Conservation (phyloP, 2,797 vertebrate species). For the Semaprochilodus insignis region DNA sequence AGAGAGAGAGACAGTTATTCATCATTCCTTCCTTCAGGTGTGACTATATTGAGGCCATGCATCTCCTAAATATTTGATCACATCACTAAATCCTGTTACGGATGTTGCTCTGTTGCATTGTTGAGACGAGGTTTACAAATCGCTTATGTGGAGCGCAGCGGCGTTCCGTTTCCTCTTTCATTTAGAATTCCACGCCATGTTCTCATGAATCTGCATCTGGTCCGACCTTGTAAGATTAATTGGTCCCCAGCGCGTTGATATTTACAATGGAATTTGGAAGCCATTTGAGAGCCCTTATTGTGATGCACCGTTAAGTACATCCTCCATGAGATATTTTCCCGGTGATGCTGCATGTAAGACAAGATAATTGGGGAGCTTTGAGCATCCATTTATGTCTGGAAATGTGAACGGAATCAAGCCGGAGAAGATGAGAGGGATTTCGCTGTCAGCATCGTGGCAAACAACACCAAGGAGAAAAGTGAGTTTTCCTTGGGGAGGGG, state of each 20-base stretch:
- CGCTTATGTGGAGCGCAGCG: not conserved
- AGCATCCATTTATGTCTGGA: constrained; percentile 51
- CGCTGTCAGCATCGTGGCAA: constrained; percentile 31
- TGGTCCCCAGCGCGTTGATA: constrained; percentile 15
- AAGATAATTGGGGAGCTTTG: constrained; percentile 53
- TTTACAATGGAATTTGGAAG: constrained; percentile 36
- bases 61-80: not conserved
- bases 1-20: too few relatives aligned
- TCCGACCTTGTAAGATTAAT: constrained; percentile 34
- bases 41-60: not conserved
- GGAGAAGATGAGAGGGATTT: constrained; percentile 27
- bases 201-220: constrained; percentile 7
- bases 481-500: not conserved
- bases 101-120: not conserved
- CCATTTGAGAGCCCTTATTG: constrained; percentile 27
- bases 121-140: not conserved
- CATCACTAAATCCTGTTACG: not conserved
- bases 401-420: constrained; percentile 46
- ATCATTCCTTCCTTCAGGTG: too few relatives aligned
- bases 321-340: constrained; percentile 23
- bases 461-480: constrained; percentile 27
- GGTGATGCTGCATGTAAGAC: constrained; percentile 27
- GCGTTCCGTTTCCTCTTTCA: not conserved
- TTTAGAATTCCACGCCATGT: constrained; percentile 14
- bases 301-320: constrained; percentile 46